phyloP scores from a whole-genome alignment of 2,888 invertebrate genomes.

The Helobdella robusta region DNA sequence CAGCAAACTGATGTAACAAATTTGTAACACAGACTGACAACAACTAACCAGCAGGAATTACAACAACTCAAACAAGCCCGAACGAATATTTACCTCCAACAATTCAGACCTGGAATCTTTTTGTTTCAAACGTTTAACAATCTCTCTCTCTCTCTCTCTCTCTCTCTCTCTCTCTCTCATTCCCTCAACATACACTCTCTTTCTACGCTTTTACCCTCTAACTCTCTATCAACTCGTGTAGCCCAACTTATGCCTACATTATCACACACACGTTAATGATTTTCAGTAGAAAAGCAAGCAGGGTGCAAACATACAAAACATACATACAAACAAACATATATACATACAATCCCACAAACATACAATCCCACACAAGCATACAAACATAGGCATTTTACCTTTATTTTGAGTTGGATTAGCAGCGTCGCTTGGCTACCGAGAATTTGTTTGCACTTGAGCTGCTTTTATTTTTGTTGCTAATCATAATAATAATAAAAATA shows the following conservation, averaged over 20 bases:
- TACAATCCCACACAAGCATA: no score
- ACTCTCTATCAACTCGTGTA: no score
- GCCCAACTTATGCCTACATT: no score
- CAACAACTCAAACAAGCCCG: not conserved
- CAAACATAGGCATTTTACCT: no score
- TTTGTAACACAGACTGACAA: not conserved
- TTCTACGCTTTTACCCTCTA: not conserved
- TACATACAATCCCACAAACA: no score
- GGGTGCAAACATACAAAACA: not conserved
- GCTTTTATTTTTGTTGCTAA: no score
- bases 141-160: conserved; percentile 17
- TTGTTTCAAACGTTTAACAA: not conserved
- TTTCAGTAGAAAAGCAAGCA: not conserved
- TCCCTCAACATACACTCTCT: conserved; percentile 6
- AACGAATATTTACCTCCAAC: no score
- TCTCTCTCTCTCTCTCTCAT: conserved; percentile 14
- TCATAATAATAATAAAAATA: no score
- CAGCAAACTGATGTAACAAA: not conserved
- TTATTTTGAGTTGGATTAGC: no score
- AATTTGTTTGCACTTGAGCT: no score
- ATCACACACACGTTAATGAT: not conserved
- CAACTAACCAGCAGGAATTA: not conserved
- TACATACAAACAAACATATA: no score
- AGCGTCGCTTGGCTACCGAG: no score
- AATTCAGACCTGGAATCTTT: not conserved